These are phyloP conservation scores for Oncorhynchus mykiss DNA, from an alignment of 2,113 vertebrate species.

Conservation along the genomic window DNA sequence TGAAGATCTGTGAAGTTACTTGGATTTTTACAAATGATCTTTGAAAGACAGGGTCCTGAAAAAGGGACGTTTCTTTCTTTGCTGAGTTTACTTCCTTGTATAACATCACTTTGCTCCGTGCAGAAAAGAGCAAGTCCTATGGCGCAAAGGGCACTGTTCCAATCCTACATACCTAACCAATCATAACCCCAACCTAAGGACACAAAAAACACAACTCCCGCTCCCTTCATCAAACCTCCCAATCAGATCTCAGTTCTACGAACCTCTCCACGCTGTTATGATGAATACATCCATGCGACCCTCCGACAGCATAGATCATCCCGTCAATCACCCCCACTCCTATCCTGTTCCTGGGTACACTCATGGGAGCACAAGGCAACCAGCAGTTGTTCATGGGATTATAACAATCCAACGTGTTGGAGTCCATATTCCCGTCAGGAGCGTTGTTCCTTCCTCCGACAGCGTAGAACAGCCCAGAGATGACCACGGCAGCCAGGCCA, in stretches of 20 bases:
- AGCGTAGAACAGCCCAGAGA: slow-evolving; percentile 89
- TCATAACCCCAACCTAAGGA: not conserved
- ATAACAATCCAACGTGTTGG: slow-evolving; percentile 87
- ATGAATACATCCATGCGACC: slow-evolving; percentile 90
- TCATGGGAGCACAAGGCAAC: slow-evolving; percentile 89
- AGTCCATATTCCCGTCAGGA: slow-evolving; percentile 90
- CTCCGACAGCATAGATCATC: slow-evolving; percentile 89
- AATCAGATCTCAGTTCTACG: slow-evolving; percentile 28
- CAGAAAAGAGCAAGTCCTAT: not conserved
- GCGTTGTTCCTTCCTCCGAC: slow-evolving; percentile 91
- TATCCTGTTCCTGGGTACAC: slow-evolving; percentile 88
- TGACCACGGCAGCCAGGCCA: slow-evolving; percentile 86
- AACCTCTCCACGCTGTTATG: slow-evolving; percentile 90
- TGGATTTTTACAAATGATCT: no score
- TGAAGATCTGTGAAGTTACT: no score
- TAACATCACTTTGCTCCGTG: not conserved
- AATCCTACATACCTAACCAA: not conserved
- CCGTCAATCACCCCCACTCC: slow-evolving; percentile 91
- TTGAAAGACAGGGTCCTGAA: no score
- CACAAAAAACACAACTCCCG: not conserved
- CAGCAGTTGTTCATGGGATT: slow-evolving; percentile 94
- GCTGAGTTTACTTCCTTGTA: not conserved
- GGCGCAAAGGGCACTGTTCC: not conserved
- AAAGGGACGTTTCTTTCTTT: no score
- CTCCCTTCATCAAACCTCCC: no score